Base-by-base conservation (phyloP, 2,113 vertebrate species). In the Lucifuga dentata region DNA sequence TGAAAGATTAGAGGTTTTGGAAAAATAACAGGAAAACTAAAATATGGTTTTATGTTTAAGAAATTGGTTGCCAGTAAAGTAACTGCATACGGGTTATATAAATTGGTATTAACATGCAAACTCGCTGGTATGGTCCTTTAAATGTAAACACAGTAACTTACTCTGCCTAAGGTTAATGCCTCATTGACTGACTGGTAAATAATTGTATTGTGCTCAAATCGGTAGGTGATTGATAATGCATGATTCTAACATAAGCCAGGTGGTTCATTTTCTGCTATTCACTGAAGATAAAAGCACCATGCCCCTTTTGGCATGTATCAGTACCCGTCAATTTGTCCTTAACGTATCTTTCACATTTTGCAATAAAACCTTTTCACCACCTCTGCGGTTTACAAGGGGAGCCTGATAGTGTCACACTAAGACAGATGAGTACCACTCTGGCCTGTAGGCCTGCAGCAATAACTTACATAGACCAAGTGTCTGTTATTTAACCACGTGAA, bases 331-430 rank as follows among this genome's bases (percentile, higher is more conserved):
- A 64, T 73, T 86, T 77, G 68, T 65, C 69, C 67, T 64, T 2
- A 24, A 79, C 60, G 40, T 71, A 82, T 84, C 80, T 82, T 65
- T 66, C 63, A 68, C 66, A 44, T 81, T 75, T 73, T 45, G 61
- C 71, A 86, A 89, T 86, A 80, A 84, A 86, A 70, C 59, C 66
- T 81, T 84, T 87, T 85, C 76, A 70, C 73, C 79, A 75, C 76
- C 80, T 41, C 71, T 68, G 64, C 55, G 76, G 80, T 87, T 86
- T 85, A 55, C 63, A 63, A 63, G 36, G n/a, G 68, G 51, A 79
- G 74, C 61, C 78, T 56, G 83, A 87, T 86, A 86, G 73, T 85
- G 85, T 88, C 81, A 74, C 21, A 17, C 56, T 60, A 73, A 88
- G 89, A 90, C 78, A 41, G 80, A 90, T 89, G 85, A 85, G 78